phyloP scores from a whole-genome alignment of 2,113 vertebrate species.

The Melanotaenia duboulayi region DNA sequence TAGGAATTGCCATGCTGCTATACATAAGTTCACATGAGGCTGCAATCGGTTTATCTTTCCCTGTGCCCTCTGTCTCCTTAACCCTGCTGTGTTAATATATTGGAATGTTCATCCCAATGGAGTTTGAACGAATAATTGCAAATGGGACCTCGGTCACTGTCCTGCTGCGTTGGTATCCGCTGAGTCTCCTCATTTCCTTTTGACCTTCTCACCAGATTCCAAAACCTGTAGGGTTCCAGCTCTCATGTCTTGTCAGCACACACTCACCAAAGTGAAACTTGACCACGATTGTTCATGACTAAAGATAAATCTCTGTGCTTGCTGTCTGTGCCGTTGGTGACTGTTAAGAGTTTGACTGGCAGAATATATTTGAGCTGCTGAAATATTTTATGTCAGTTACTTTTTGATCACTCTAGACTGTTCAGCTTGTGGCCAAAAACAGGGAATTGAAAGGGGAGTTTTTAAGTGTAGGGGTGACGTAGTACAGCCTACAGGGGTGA shows the following conservation, averaged over 20 bases:
- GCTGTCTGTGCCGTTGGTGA: not conserved
- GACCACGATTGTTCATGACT: not conserved
- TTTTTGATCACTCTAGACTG: constrained; percentile 30
- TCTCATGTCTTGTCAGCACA: constrained; percentile 38
- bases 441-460: constrained; percentile 3
- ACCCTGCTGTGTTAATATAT: not conserved
- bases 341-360: constrained; percentile 27
- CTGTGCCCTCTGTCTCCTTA: not conserved
- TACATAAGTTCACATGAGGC: not conserved
- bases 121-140: constrained; percentile 16
- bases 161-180: constrained; percentile 33
- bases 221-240: constrained; percentile 32
- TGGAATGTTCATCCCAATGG: not conserved
- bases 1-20: not conserved
- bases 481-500: constrained; percentile 43
- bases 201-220: constrained; percentile 62
- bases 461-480: constrained; percentile 31
- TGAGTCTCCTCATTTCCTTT: constrained; percentile 47
- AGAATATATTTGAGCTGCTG: constrained; percentile 11
- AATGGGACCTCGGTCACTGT: constrained; percentile 24
- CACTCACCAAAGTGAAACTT: constrained; percentile 21
- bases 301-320: constrained; percentile 10
- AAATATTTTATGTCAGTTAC: constrained; percentile 41
- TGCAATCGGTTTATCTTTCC: not conserved
- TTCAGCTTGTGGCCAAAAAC: constrained; percentile 32